Base-by-base conservation (phyloP, 2,888 invertebrate species). In the Ptilodon capucinus region DNA sequence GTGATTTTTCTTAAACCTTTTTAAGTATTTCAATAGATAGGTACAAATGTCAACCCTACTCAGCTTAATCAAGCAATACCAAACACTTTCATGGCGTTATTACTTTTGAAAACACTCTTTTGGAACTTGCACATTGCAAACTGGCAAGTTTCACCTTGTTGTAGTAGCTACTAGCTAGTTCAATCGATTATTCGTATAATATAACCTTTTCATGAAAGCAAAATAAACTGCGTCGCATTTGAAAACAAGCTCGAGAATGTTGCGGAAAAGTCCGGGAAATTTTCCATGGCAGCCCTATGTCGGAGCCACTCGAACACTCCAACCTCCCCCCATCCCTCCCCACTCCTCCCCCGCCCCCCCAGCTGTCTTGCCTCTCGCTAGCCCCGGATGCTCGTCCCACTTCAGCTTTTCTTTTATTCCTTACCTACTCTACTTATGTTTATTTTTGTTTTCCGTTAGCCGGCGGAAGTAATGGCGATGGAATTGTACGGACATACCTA, bases 401-500 rank as follows among this genome's bases (percentile, higher is more conserved):
- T 89, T 77, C 75, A 89, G 74, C 71, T 70, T 86, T 86, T 85
- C 88, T 88, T 89, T 90, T 89, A 89, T 90, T 86, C 86, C 81
- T 77, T 74, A 79, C 84, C 81, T 81, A 80, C 86, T 84, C 86
- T n/a, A n/a, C n/a, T 83, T 85, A 75, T 84, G 82, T 86, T 88
- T 88, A 88, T 90, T 90, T 90, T 90, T 90, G 90, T 90, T 90
- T 89, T 87, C 84, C 78, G 86, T 81, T 85, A 86, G 79, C 82
- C 81, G 63, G 81, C 74, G 88, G 84, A 87, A 87, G 86, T 89
- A 89, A 88, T 86, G 71, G 79, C 73, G 83, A 66, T 80, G 68
- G 71, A 55, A 71, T 76, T 56, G 44, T 71, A 57, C 67, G 80
- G 88, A 86, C 75, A 62, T 57, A 51, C 64, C 57, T 56, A 51